Evolutionary conservation across 2,888 invertebrate species (phyloP), one percentile per base, ranked within the genome.

Genomic region (Didymodactylos carnosus): DNA sequence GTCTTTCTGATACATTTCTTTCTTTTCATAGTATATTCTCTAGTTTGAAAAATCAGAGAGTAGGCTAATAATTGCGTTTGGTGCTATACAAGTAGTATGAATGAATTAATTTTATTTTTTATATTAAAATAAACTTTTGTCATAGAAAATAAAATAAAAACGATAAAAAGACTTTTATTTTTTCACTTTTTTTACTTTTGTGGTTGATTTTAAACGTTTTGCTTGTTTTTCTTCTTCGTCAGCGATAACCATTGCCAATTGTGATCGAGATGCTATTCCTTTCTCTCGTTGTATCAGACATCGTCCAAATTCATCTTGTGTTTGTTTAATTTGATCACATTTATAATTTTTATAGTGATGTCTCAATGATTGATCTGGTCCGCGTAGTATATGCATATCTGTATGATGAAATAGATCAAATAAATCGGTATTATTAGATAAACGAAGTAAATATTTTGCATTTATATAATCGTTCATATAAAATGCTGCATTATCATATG

Each of bases 291-390:
- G 77, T 14, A 77, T 77, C 23, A 79, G 72, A 73, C 82, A 82
- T 13, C 79, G 77, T 23, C 78, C 77, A 73, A 80, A 79, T 35
- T 78, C 76, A 14, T 79, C 76, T 29, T 78, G 77, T 62, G 79
- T 78, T 62, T 35, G 62, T n/a, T 62, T 62, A 35, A 62, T 62
- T 35, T 29, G n/a, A 62, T 62, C 62, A 35, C 62, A 62, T 62
- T 62, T 62, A 29, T 69, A 46, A 14, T 43, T 5, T 23, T 62
- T 23, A 80, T 86, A 85, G 73, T 82, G 82, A 72, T 88, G 84
- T 79, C 87, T 87, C 51, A 92, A 84, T 77, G 88, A 88, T 70
- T 91, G 91, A 81, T 92, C 93, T 11, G 90, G 88, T 39, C 89
- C 90, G 73, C 91, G 86, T 81, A 91, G 86, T 69, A 88, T 86